Evolutionary conservation across 2,113 vertebrate species (phyloP).

Genomic region (Sinocyclocheilus maitianheensis): DNA sequence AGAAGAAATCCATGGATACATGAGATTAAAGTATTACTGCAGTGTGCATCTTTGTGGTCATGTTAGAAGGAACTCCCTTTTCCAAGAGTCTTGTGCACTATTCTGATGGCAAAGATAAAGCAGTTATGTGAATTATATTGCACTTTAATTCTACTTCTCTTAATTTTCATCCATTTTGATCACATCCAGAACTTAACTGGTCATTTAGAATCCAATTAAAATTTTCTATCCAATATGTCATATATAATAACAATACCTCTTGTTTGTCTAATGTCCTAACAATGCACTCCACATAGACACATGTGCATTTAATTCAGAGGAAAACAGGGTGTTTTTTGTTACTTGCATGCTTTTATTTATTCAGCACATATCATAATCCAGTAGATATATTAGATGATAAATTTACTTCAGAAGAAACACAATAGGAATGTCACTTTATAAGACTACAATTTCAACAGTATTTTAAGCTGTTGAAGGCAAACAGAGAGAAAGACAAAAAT

Average conservation of each 20-base stretch:
- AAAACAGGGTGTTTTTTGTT: background rate
- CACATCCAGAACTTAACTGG: background rate
- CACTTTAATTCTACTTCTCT: background rate
- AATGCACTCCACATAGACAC: background rate
- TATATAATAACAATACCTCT: background rate
- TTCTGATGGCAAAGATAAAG: background rate
- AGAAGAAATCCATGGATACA: background rate
- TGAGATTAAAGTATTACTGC: background rate
- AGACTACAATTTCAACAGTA: background rate
- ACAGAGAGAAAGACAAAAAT: conserved; percentile 70
- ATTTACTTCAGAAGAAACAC: background rate
- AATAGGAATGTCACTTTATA: background rate
- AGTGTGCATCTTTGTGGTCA: background rate
- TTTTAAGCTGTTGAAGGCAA: conserved; percentile 48
- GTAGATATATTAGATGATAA: background rate
- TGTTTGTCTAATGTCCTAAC: background rate
- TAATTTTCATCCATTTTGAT: background rate
- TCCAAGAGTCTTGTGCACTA: background rate
- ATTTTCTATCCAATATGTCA: too few species aligned
- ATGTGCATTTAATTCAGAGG: background rate
- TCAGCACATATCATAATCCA: background rate
- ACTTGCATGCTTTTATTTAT: conserved; percentile 53
- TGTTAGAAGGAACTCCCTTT: too few species aligned
- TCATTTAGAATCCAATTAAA: background rate
- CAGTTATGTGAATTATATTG: background rate